Conservation (phyloP, 2,888 invertebrate genomes). For the Brenthis daphne region DNA sequence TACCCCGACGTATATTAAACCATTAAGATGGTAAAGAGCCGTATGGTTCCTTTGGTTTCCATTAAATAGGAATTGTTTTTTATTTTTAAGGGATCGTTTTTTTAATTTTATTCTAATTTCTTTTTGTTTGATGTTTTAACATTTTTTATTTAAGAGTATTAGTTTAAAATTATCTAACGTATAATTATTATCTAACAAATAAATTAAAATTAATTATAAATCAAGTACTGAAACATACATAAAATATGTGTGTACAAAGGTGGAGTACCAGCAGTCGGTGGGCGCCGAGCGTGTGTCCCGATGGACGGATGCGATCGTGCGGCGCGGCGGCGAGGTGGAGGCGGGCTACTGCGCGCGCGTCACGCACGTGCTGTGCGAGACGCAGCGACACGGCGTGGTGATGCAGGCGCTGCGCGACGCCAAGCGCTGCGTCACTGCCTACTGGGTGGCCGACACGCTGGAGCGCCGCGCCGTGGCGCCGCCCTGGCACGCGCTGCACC, state of each 20-base stretch:
- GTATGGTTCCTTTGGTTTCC: too few relatives aligned
- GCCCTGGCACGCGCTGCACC: constrained; percentile 96
- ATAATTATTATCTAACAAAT: background rate
- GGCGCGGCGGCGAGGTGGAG: constrained; percentile 95
- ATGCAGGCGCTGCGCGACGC: constrained; percentile 84
- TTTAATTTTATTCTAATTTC: too few relatives aligned
- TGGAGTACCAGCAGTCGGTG: constrained; percentile 89
- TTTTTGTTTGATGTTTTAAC: too few relatives aligned
- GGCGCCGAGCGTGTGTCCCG: constrained; percentile 81
- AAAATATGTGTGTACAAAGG: constrained; percentile 46
- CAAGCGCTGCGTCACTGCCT: constrained; percentile 89
- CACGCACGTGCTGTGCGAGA: constrained; percentile 95
- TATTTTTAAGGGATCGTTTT: too few relatives aligned
- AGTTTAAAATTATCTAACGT: background rate
- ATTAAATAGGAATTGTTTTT: too few relatives aligned
- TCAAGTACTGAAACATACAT: too few relatives aligned
- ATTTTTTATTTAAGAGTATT: too few relatives aligned
- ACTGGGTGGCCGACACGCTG: constrained; percentile 96
- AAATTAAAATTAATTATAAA: too few relatives aligned
- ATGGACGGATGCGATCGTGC: constrained; percentile 88
- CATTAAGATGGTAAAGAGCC: too few relatives aligned
- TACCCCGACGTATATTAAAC: too few relatives aligned
- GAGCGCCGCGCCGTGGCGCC: constrained; percentile 92
- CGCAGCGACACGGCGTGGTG: constrained; percentile 93
- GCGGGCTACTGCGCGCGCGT: constrained; percentile 91